These are phyloP conservation scores for Aramus guarauna DNA, from an alignment of 2,113 vertebrate species.

Conservation along the genomic window DNA sequence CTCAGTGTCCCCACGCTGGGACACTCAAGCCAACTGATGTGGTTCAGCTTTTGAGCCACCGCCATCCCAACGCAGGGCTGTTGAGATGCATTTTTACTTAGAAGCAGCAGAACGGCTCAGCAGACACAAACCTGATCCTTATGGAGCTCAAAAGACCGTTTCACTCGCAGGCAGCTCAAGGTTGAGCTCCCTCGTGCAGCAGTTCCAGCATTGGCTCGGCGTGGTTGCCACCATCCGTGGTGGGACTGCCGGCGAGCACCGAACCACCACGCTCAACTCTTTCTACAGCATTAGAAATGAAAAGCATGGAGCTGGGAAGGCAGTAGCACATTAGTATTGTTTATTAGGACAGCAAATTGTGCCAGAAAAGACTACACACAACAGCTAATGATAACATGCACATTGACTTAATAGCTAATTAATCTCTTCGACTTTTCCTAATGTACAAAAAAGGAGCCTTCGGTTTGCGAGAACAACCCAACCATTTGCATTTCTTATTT, in stretches of 20 bases:
- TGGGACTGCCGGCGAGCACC: not conserved
- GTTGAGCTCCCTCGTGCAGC: rapidly evolving
- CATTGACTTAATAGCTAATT: constrained; percentile 32
- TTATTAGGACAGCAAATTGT: not conserved
- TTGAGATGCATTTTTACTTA: rapidly evolving
- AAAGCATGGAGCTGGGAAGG: not conserved
- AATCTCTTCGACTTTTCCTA: not conserved
- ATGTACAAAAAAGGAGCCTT: not conserved
- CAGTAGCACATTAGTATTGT: not conserved
- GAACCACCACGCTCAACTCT: rapidly evolving
- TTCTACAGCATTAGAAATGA: rapidly evolving
- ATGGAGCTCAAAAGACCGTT: rapidly evolving
- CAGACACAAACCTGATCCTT: not conserved
- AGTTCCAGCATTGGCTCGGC: rapidly evolving
- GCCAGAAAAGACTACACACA: not conserved
- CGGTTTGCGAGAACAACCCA: not conserved
- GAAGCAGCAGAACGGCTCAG: not conserved
- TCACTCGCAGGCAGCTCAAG: rapidly evolving
- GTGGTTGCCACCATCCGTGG: rapidly evolving
- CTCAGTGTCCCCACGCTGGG: rapidly evolving
- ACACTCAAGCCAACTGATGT: rapidly evolving
- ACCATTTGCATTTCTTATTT: not conserved
- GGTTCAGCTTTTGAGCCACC: too few relatives aligned
- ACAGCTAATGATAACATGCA: not conserved
- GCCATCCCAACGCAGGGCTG: rapidly evolving